A percentile compares a stretch with the other conserved stretches of the same genome.
phyloP scores from a whole-genome alignment of 2,888 invertebrate species.

The Troides aeacus region DNA sequence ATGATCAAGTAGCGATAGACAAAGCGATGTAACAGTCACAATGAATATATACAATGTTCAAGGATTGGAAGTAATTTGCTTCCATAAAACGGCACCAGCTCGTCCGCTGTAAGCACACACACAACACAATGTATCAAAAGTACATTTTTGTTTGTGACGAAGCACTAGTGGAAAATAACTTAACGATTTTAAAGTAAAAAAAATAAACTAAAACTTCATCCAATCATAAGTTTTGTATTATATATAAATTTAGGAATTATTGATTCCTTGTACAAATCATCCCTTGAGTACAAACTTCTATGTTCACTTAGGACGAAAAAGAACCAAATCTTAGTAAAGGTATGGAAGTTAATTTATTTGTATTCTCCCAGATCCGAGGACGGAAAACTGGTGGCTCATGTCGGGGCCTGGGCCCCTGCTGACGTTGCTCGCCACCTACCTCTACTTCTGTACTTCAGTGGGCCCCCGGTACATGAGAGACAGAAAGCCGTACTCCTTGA shows the following conservation, averaged over 20 bases:
- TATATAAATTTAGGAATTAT: neutral
- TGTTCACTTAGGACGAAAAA: too few species aligned
- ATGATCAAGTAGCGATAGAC: too few species aligned
- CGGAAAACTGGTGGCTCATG: conserved; percentile 89
- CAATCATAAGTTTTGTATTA: neutral
- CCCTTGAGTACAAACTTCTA: too few species aligned
- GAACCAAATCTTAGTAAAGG: too few species aligned
- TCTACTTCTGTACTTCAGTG: conserved; percentile 86
- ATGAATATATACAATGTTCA: too few species aligned
- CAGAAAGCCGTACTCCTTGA: conserved; percentile 85
- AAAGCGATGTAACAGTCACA: too few species aligned
- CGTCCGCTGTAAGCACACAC: too few species aligned
- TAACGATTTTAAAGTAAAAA: neutral
- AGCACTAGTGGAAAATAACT: neutral
- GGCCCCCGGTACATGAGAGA: conserved; percentile 89
- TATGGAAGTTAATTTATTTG: too few species aligned
- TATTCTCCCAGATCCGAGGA: conserved; percentile 80
- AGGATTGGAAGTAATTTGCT: too few species aligned
- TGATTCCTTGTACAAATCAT: neutral
- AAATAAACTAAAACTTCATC: neutral
- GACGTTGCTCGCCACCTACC: conserved; percentile 82
- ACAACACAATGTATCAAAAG: neutral
- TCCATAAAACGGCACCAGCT: too few species aligned
- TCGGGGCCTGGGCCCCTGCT: conserved; percentile 86
- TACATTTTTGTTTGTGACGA: neutral